Evolutionary conservation across 2,888 invertebrate species (phyloP).

Genomic region (Xylophagus ater): DNA sequence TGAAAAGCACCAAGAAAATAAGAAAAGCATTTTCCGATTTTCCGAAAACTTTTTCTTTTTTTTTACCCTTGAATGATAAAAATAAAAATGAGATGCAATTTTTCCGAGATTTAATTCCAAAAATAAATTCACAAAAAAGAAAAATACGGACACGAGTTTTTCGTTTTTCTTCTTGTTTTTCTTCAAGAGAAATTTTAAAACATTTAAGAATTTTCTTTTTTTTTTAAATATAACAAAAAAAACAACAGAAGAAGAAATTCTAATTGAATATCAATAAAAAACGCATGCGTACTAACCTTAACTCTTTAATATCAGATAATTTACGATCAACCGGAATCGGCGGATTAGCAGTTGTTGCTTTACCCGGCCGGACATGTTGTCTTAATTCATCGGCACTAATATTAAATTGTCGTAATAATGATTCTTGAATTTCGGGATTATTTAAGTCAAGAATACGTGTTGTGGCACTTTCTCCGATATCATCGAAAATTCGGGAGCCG

Average conservation of each 20-base stretch:
- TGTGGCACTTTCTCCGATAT: no score
- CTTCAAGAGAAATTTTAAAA: no score
- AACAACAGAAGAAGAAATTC: neutral
- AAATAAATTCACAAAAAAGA: no score
- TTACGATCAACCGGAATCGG: constrained; percentile 1
- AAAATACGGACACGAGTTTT: no score
- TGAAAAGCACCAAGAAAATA: no score
- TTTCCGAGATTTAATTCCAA: no score
- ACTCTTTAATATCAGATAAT: constrained; percentile 11
- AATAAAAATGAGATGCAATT: no score
- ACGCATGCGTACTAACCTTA: constrained; percentile 10
- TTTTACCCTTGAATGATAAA: no score
- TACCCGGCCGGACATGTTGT: constrained; percentile 19
- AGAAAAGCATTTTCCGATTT: no score
- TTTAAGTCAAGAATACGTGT: constrained; percentile 13
- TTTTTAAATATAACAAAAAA: neutral
- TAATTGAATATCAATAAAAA: neutral
- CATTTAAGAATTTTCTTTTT: neutral
- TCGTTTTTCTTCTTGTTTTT: no score
- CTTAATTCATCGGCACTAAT: constrained; percentile 32
- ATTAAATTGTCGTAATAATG: constrained; percentile 31
- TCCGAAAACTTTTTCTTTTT: no score
- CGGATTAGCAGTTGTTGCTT: neutral
- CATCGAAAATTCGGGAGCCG: no score
- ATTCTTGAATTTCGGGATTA: constrained; percentile 21